These are phyloP conservation scores for Cyanoramphus novaezelandiae DNA, from an alignment of 2,113 vertebrate genomes.

Conservation along the genomic window DNA sequence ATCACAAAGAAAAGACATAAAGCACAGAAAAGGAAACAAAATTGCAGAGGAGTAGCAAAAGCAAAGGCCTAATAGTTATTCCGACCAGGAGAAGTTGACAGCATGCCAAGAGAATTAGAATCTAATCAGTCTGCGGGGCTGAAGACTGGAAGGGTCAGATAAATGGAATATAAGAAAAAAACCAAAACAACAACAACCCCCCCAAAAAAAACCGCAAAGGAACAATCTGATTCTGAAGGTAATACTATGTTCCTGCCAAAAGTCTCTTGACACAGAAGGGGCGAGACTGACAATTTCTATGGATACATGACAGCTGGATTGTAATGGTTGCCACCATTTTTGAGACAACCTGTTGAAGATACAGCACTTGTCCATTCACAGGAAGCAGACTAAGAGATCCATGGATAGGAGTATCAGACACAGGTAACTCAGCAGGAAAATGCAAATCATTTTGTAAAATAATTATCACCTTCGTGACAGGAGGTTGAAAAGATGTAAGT, in stretches of 20 bases:
- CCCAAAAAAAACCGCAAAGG: neutral
- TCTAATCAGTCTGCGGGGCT: conserved; percentile 67
- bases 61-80: conserved; percentile 69
- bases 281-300: conserved; percentile 56
- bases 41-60: conserved; percentile 63
- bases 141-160: conserved; percentile 59
- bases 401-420: neutral
- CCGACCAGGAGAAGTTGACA: conserved; percentile 67
- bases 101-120: conserved; percentile 73
- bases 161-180: conserved; percentile 46
- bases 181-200: neutral
- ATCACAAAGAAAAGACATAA: conserved; percentile 65
- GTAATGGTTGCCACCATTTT: conserved; percentile 19
- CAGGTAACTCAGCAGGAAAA: neutral
- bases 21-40: conserved; percentile 66
- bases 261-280: conserved; percentile 66
- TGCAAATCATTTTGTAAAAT: neutral
- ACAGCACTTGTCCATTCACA: neutral
- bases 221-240: conserved; percentile 71
- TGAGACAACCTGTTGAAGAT: neutral
- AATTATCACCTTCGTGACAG: neutral
- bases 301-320: conserved; percentile 40
- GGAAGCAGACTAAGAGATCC: neutral
- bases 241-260: conserved; percentile 74
- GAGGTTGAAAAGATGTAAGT: neutral